These are phyloP conservation scores for Mormyrops boulengeri DNA, from an alignment of 2,797 vertebrate genomes.

Conservation along the genomic window DNA sequence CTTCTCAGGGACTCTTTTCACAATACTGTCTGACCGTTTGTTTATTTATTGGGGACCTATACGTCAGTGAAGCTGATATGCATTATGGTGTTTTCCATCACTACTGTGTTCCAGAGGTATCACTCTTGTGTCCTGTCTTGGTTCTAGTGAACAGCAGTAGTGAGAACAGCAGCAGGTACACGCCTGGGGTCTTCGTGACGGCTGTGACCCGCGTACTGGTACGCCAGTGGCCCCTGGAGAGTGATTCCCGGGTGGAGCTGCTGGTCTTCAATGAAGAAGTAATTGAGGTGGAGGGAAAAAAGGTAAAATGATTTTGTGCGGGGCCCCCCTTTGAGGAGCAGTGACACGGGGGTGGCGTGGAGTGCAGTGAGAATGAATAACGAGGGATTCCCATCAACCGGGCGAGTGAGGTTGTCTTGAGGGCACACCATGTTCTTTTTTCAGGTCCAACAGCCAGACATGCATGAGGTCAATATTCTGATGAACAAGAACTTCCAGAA, in stretches of 20 bases:
- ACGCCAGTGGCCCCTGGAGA: slow-evolving; percentile 73
- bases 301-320: slow-evolving; percentile 55
- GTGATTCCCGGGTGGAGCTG: slow-evolving; percentile 68
- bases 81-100: background rate
- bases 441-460: slow-evolving; percentile 82
- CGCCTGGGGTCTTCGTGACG: slow-evolving; percentile 61
- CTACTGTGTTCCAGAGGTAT: background rate
- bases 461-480: slow-evolving; percentile 81
- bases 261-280: slow-evolving; percentile 83
- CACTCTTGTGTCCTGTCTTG: background rate
- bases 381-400: background rate
- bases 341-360: background rate
- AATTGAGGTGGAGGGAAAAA: slow-evolving; percentile 77
- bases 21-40: background rate
- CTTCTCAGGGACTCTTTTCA: background rate
- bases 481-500: slow-evolving; percentile 73
- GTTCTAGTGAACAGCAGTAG: slow-evolving; percentile 65
- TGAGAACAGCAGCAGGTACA: slow-evolving; percentile 48
- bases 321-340: background rate
- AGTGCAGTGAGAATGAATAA: background rate
- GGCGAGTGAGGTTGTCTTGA: background rate
- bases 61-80: background rate
- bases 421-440: background rate
- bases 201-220: slow-evolving; percentile 81
- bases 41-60: background rate